These are phyloP conservation scores for Hydrocynus forskahlii DNA, from an alignment of 2,797 vertebrate genomes.

Conservation along the genomic window DNA sequence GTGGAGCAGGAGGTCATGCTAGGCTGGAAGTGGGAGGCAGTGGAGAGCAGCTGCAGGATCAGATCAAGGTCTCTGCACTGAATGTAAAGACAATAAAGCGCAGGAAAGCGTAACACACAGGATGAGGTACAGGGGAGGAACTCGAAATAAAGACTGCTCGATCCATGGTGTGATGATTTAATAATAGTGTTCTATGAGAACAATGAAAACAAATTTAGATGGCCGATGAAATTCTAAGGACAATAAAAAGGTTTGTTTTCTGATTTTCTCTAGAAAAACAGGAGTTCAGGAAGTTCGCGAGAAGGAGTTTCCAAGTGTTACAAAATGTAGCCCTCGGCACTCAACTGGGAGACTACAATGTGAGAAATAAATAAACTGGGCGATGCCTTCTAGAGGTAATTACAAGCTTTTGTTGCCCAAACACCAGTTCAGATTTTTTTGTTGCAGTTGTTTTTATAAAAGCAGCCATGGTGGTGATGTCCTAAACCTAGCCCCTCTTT, in stretches of 20 bases:
- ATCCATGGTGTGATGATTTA: slow-evolving; percentile 29
- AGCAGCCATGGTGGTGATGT: slow-evolving; percentile 16
- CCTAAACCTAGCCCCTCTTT: slow-evolving; percentile 37
- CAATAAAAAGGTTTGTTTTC: slow-evolving; percentile 2
- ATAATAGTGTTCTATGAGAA: slow-evolving; percentile 35
- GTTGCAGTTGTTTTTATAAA: slow-evolving; percentile 25
- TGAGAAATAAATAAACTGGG: slow-evolving; percentile 3
- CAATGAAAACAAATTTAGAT: slow-evolving; percentile 16
- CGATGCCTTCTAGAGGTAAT: not conserved
- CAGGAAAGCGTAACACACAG: slow-evolving; percentile 38
- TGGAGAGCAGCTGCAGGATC: slow-evolving; percentile 32
- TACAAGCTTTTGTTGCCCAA: slow-evolving; percentile 10
- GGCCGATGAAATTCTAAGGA: not conserved
- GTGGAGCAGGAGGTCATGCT: slow-evolving; percentile 16
- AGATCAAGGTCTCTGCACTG: slow-evolving; percentile 31
- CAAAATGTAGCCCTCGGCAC: not conserved
- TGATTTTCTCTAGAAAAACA: not conserved
- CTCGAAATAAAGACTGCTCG: slow-evolving; percentile 44
- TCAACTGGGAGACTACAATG: not conserved
- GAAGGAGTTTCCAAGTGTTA: not conserved
- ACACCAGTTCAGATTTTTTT: slow-evolving; percentile 39
- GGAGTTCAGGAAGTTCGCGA: not conserved
- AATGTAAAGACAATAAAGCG: slow-evolving; percentile 45
- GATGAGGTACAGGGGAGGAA: slow-evolving; percentile 31
- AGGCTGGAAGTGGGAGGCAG: slow-evolving; percentile 7